Evolutionary conservation across 2,113 vertebrate genomes (phyloP), one percentile per base, ranked within the genome.

Genomic region (Empidonax traillii): DNA sequence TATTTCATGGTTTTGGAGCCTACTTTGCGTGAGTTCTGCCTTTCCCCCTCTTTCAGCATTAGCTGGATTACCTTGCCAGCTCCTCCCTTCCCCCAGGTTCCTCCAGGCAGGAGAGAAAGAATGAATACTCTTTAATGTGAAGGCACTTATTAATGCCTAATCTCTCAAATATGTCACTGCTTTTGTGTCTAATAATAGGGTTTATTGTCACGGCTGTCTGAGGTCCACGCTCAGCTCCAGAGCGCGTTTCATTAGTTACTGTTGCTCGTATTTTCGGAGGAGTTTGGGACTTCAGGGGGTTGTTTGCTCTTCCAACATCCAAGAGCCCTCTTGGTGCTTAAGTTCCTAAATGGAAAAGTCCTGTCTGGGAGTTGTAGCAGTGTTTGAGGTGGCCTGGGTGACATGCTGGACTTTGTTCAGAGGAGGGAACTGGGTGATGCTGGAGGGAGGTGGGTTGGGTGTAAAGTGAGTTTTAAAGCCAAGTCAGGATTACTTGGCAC

Each of bases 121-220:
- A 25, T 59, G 61, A 86, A 72, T 39, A 3, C 44, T 49, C 18
- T n/a, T 77, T 67, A 55, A 71, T n/a, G 69, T 55, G 94, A 81
- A 89, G 74, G 47, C 44, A 41, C 56, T 93, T 74, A 79, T 81
- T 92, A 93, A 77, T 55, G 79, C 90, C 51, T 92, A 69, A 92
- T 88, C 79, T 96, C 87, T 80, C 79, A 76, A 51, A 71, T 77
- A 52, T 56, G 80, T 58, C 68, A 28, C 65, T 49, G 80, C 89
- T 94, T 93, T 91, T 78, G 65, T 90, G 84, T 19, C 65, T 95
- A 65, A 92, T 94, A 52, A 75, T 16, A 44, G 93, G 88, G 51
- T 71, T 91, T 85, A 44, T 93, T 89, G 89, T 95, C 86, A 39
- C 0, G 35, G 76, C 84, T 88, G 92, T 35, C 89, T 81, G 83